A percentile compares a stretch with the other conserved stretches of the same genome.
Conservation (phyloP, 2,113 vertebrate genomes). For the Heptranchias perlo region DNA sequence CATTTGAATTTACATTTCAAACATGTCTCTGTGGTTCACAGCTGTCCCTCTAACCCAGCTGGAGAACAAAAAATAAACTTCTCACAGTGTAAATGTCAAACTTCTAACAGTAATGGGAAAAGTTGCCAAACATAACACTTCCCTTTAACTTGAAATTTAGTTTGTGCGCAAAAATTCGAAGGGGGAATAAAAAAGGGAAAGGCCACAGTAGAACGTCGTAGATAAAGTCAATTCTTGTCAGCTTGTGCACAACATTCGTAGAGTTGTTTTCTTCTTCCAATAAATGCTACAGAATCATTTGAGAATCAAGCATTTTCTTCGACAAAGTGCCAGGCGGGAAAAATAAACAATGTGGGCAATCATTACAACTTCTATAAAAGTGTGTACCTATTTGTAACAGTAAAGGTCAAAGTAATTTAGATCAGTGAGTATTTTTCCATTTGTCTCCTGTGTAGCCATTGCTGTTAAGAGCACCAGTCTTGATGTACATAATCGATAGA, state of each 20-base stretch:
- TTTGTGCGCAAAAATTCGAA: background rate
- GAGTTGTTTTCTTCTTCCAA: background rate
- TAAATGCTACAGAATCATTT: background rate
- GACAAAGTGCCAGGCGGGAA: background rate
- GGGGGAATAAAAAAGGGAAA: background rate
- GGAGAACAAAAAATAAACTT: conserved; percentile 27
- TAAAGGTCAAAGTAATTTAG: background rate
- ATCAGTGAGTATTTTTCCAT: background rate
- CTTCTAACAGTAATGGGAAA: conserved; percentile 6
- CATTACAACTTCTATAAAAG: background rate
- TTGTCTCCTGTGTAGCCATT: background rate
- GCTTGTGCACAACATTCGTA: background rate
- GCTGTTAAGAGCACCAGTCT: background rate
- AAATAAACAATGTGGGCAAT: background rate
- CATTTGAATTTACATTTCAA: conserved; percentile 29
- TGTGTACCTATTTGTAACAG: background rate
- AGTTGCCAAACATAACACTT: conserved; percentile 23
- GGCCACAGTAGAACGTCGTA: background rate
- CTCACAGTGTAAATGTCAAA: conserved; percentile 35
- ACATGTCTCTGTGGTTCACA: conserved; percentile 33
- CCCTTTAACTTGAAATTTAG: background rate
- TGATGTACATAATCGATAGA: background rate
- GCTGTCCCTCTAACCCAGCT: conserved; percentile 26
- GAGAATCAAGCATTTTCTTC: background rate
- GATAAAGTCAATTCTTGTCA: background rate